Base-by-base conservation (phyloP, 2,797 vertebrate genomes). In the Myotis planiceps region DNA sequence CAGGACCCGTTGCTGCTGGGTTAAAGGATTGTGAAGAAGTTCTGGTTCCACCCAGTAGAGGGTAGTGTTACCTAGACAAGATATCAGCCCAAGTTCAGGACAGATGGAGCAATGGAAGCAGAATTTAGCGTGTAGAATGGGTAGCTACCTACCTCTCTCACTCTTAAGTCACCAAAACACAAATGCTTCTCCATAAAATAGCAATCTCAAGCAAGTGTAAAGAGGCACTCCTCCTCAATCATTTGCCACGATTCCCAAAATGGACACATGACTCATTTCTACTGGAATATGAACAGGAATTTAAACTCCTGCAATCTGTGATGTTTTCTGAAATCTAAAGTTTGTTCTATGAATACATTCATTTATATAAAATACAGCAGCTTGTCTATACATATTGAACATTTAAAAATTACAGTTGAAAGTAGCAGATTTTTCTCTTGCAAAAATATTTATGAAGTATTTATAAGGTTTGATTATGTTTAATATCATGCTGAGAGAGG, bases 291-390 rank as follows among this genome's bases (percentile, higher is more conserved):
- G 96, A 95, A 96, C 96, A 97, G 79, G 94, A 96, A 97, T 98
- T 97, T 97, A 97, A 97, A 95, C 95, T 95, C 80, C 90, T 94
- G 80, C 96, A 97, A 97, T 98, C 97, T 98, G 97, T 96, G 96
- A 97, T 97, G 97, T 97, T 97, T 98, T 97, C 84, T 96, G 90
- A 96, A 97, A 97, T 96, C 96, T 97, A 96, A 98, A 97, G 94
- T 97, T 97, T 97, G 95, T 90, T 97, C 97, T 97, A 96, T 98
- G 97, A 98, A 98, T 98, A 97, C 92, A 97, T 93, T 92, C 97
- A 98, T 97, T 98, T 98, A 97, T 97, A 98, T 97, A 98, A 98
- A 98, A 97, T 97, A 98, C 84, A 97, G 97, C 97, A 98, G 97
- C 97, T 97, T 98, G 97, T 97, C 97, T 98, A 98, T 98, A 98